phyloP scores from a whole-genome alignment of 2,113 vertebrate species.

The Oryzias celebensis region DNA sequence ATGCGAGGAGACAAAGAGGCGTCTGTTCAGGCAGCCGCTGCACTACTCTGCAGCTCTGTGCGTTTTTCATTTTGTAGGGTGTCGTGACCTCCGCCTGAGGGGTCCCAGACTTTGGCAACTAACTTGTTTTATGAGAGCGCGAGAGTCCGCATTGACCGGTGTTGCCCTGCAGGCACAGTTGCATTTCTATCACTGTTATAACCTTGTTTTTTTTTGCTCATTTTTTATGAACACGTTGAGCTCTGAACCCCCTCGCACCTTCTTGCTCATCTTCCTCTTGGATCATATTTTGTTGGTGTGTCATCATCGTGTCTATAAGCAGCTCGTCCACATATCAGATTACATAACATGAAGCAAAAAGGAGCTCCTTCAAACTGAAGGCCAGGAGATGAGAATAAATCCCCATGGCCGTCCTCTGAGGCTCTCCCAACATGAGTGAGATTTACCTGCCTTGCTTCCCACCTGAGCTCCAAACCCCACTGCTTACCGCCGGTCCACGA shows the following conservation, averaged over 20 bases:
- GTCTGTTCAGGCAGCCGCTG: slow-evolving; percentile 39
- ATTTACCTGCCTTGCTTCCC: slow-evolving; percentile 40
- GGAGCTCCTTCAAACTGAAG: slow-evolving; percentile 6
- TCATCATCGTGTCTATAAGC: too few species aligned
- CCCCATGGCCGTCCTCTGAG: slow-evolving; percentile 29
- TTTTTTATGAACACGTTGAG: neutral
- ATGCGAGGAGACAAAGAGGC: slow-evolving; percentile 22
- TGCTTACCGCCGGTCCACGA: slow-evolving; percentile 20
- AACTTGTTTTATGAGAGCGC: slow-evolving; percentile 37
- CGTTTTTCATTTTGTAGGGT: slow-evolving; percentile 19
- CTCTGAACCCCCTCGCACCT: neutral
- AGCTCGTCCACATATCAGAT: too few species aligned
- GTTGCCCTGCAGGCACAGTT: slow-evolving; percentile 39
- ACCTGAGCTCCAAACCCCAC: slow-evolving; percentile 23
- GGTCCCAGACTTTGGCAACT: slow-evolving; percentile 30
- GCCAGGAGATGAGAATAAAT: slow-evolving; percentile 23
- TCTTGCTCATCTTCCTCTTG: neutral
- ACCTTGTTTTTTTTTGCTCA: slow-evolving; percentile 18
- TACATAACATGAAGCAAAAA: too few species aligned
- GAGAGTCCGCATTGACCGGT: slow-evolving; percentile 31
- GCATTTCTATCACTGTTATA: slow-evolving; percentile 20
- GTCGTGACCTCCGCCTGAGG: slow-evolving; percentile 49
- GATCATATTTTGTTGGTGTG: slow-evolving; percentile 8
- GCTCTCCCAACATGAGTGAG: slow-evolving; percentile 26
- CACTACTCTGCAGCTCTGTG: neutral